Conservation (phyloP, 1,140 invertebrate species). For the Drosophila ohnishii region DNA sequence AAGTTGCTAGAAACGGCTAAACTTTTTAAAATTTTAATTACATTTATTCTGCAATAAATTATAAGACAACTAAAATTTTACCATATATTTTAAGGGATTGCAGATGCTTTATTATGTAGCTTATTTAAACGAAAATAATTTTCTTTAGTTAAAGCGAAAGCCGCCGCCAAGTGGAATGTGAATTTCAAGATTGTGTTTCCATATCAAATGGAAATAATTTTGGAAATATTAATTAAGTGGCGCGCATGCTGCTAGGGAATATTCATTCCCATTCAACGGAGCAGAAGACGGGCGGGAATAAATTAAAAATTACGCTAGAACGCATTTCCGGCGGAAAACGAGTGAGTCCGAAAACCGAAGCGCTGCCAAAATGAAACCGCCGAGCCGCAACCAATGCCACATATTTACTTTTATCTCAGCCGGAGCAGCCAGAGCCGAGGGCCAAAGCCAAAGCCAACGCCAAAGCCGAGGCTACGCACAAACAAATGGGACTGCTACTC, state of each 20-base stretch:
- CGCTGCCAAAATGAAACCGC: slow-evolving; percentile 55
- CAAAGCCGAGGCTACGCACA: slow-evolving; percentile 56
- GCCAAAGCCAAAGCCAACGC: slow-evolving; percentile 51
- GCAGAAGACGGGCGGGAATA: slow-evolving; percentile 48
- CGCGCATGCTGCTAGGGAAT: slow-evolving; percentile 2
- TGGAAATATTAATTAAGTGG: slow-evolving; percentile 42
- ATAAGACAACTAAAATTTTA: background rate
- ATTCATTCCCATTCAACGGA: slow-evolving; percentile 12
- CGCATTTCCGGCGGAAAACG: slow-evolving; percentile 35
- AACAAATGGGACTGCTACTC: slow-evolving; percentile 58
- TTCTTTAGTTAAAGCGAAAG: background rate
- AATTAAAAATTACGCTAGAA: slow-evolving; percentile 77
- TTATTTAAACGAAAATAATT: too few species aligned
- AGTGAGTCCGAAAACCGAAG: slow-evolving; percentile 12
- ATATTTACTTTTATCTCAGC: slow-evolving; percentile 80
- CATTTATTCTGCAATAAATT: background rate
- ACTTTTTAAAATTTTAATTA: slow-evolving; percentile 42
- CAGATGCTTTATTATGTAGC: too few species aligned
- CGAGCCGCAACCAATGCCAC: slow-evolving; percentile 70
- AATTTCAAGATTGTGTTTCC: slow-evolving; percentile 8
- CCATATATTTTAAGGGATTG: too few species aligned
- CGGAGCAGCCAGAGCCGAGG: slow-evolving; percentile 41
- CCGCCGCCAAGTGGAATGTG: too few species aligned
- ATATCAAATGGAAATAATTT: slow-evolving; percentile 16
- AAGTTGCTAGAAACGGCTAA: slow-evolving; percentile 34